phyloP scores from a whole-genome alignment of 2,797 vertebrate species.

The Gorsachius magnificus region DNA sequence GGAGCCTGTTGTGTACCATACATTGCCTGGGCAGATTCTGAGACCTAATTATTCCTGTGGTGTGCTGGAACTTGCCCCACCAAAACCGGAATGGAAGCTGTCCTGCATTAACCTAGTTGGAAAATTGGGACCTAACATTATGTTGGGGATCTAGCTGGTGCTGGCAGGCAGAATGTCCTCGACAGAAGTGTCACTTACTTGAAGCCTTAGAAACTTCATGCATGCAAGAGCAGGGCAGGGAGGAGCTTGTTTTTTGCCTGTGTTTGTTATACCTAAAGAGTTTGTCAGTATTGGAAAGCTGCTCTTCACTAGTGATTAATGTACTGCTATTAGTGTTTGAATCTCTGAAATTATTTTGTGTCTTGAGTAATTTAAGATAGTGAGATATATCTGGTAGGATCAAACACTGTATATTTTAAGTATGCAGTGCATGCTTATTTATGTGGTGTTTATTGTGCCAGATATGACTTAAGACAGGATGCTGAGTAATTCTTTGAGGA shows the following conservation, averaged over 20 bases:
- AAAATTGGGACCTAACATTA: not conserved
- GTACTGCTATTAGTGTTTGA: not conserved
- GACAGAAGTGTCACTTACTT: not conserved
- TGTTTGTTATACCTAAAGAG: not conserved
- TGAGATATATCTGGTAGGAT: not conserved
- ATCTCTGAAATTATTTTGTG: not conserved
- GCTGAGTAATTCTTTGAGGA: not conserved
- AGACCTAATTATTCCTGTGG: not conserved
- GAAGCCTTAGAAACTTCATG: not conserved
- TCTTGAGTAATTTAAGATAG: not conserved
- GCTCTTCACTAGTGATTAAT: not conserved
- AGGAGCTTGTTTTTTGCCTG: not conserved
- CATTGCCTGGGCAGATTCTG: not conserved
- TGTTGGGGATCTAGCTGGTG: not conserved
- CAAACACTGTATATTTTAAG: not conserved
- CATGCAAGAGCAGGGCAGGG: not conserved
- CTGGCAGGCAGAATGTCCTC: not conserved
- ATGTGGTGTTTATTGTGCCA: not conserved
- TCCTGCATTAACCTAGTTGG: not conserved
- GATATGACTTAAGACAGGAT: not conserved
- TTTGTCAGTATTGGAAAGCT: not conserved
- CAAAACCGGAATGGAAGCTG: not conserved
- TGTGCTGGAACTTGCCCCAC: not conserved
- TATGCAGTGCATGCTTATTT: not conserved
- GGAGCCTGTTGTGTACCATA: not conserved